Evolutionary conservation across 2,797 vertebrate species (phyloP).

Genomic region (Spatula versicolor): DNA sequence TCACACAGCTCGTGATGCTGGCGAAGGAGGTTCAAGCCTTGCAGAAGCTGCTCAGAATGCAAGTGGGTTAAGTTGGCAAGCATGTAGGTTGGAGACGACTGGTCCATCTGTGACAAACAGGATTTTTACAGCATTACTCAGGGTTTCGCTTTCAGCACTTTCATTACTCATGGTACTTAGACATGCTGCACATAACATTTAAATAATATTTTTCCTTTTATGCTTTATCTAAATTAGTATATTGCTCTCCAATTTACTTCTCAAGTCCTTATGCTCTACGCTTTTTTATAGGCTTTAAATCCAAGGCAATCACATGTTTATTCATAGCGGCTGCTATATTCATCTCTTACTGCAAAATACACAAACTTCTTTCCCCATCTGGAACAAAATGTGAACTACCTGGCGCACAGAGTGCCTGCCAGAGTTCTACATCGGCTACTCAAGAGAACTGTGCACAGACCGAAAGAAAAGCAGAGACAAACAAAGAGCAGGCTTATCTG

Average conservation of each 20-base stretch:
- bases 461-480: not conserved
- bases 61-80: conserved; percentile 96
- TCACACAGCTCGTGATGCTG: conserved; percentile 97
- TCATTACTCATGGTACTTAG: not conserved
- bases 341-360: not conserved
- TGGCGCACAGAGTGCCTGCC: rapidly evolving
- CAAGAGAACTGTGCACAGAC: not conserved
- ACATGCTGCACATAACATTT: rapidly evolving
- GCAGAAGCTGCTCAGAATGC: conserved; percentile 97
- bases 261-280: rapidly evolving
- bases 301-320: not conserved
- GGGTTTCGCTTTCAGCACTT: not conserved
- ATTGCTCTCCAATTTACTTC: not conserved
- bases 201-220: not conserved
- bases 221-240: not conserved
- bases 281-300: not conserved
- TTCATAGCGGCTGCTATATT: rapidly evolving
- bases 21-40: conserved; percentile 95
- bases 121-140: not conserved
- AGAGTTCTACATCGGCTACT: no score
- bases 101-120: conserved; percentile 90
- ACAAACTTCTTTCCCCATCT: not conserved
- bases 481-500: not conserved
- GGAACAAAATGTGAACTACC: not conserved
- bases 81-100: conserved; percentile 94